Conservation (phyloP, 1,140 invertebrate species). For the Scaptomyza graminum region DNA sequence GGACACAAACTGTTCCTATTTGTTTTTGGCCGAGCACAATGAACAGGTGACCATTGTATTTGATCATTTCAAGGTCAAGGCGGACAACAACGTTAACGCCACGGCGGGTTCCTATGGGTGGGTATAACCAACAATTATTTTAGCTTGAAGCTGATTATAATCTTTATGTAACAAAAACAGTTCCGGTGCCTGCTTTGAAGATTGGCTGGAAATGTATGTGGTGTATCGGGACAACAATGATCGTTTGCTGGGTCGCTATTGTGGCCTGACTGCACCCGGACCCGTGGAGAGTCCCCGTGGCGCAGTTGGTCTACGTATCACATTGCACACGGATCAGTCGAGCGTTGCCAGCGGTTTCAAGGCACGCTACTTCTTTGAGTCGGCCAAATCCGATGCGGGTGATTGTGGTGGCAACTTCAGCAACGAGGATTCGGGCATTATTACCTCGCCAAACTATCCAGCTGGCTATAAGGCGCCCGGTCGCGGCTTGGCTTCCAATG, state of each 20-base stretch:
- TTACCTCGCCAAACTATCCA: slow-evolving; percentile 95
- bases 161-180: slow-evolving; percentile 76
- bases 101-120: slow-evolving; percentile 87
- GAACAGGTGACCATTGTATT: slow-evolving; percentile 97
- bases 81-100: slow-evolving; percentile 86
- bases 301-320: slow-evolving; percentile 91
- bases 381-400: slow-evolving; percentile 93
- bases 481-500: slow-evolving; percentile 89
- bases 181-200: slow-evolving; percentile 91
- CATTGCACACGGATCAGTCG: slow-evolving; percentile 92
- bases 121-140: slow-evolving; percentile 36
- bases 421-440: slow-evolving; percentile 91
- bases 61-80: slow-evolving; percentile 95
- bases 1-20: slow-evolving; percentile 95
- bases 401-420: slow-evolving; percentile 96
- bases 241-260: slow-evolving; percentile 93
- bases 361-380: slow-evolving; percentile 94
- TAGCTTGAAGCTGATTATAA: not conserved
- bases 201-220: slow-evolving; percentile 97
- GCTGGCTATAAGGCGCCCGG: slow-evolving; percentile 92
- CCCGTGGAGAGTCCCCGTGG: slow-evolving; percentile 95
- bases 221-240: slow-evolving; percentile 91
- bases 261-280: slow-evolving; percentile 92
- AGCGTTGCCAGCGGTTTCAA: slow-evolving; percentile 95
- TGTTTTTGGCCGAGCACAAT: slow-evolving; percentile 92